Evolutionary conservation across 1,140 invertebrate genomes (phyloP).

Genomic region (Trinorchestia longiramus): DNA sequence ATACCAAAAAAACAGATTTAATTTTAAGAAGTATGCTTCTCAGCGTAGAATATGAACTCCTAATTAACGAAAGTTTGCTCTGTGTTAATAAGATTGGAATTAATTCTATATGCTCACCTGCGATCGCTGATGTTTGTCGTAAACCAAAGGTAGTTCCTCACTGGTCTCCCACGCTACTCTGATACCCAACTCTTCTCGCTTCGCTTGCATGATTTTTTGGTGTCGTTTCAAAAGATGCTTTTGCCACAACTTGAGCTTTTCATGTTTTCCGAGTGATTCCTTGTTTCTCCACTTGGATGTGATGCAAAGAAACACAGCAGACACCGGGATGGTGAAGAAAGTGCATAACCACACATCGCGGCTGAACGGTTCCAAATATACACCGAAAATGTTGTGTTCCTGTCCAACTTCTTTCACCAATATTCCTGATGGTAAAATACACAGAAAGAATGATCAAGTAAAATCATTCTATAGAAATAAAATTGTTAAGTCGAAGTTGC

Average conservation of each 20-base stretch:
- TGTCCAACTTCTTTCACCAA: background rate
- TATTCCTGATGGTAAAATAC: background rate
- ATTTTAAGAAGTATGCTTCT: background rate
- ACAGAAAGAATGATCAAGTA: background rate
- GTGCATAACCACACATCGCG: conserved; percentile 13
- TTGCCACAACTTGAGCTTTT: conserved; percentile 3
- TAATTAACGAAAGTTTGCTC: background rate
- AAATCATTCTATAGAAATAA: background rate
- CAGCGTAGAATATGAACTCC: background rate
- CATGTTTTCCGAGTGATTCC: background rate
- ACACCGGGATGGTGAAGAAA: background rate
- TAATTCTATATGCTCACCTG: background rate
- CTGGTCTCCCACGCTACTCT: background rate
- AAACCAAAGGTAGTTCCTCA: background rate
- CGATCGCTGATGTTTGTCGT: background rate
- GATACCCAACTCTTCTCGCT: background rate
- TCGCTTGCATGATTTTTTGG: background rate
- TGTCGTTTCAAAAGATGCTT: background rate
- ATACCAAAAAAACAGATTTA: background rate
- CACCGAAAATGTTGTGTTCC: conserved; percentile 8
- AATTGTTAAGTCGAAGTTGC: background rate
- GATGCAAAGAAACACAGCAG: conserved; percentile 18
- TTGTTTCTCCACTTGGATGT: conserved; percentile 27
- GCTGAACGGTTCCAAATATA: conserved; percentile 23
- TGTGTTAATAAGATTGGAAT: background rate